Evolutionary conservation across 2,888 invertebrate species (phyloP), one percentile per base, ranked within the genome.

Genomic region (Helicoverpa assulta): DNA sequence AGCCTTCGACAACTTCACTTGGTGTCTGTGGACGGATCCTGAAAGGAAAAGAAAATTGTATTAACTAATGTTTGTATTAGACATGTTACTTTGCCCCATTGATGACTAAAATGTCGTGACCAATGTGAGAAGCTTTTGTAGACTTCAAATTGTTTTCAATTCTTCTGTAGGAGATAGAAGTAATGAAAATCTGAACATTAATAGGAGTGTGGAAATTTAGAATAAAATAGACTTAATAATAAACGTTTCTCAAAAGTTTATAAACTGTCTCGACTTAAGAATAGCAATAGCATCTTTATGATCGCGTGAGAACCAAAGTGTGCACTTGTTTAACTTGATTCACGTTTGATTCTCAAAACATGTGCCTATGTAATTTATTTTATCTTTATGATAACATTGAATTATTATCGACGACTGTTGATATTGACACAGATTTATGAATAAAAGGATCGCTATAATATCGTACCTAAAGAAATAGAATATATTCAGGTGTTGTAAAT

Each of bases 1-100:
- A 99, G 97, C 99, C 98, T 91, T 99, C 99, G 74, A 99, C 98
- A 85, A 98, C 96, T 94, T 99, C 99, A 19, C 98, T 96, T 14
- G 99, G 97, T 82, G 98, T 98, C 95, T 99, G 99, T 43, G 99
- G 99, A 70, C 99, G 98, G 90, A 99, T 98, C 94, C 99, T 99
- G 96, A 2, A 76, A 76, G 14, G 62, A 18, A 53, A 0, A 6
- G 33, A 33, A 37, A 37, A 37, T 12, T 2, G 10, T 37, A 37
- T 37, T 12, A 12, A 37, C 10, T 12, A 37, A 2, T 37, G 37
- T 12, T 37, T 33, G 33, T 33, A 21, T 33, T 0, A 7, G 37
- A 12, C 1, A 37, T 12, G 12, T 37, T 37, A 0, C 2, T 3
- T 12, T 10, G 7, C 33, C 4, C 2, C 4, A 29, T 7, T 29